Base-by-base conservation (phyloP, 2,888 invertebrate species). In the Seladonia tumulorum region DNA sequence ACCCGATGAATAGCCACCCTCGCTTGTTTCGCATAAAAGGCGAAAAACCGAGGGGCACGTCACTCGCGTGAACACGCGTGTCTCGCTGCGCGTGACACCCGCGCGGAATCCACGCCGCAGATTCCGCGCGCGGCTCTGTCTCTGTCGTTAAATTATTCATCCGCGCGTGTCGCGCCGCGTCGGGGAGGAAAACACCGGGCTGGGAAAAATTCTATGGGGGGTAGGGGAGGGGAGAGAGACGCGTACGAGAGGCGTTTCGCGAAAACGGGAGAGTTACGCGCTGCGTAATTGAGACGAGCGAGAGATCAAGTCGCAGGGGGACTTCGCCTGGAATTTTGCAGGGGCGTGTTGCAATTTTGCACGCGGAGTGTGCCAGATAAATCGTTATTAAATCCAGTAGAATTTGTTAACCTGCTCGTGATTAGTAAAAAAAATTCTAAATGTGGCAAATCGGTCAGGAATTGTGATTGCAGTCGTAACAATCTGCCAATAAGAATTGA, bases 1-100 rank as follows among this genome's bases (percentile, higher is more conserved):
- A 53, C 72, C 85, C 89, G 82, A 88, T 87, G 79, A 77, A 81
- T 45, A 53, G 76, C 70, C 76, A 82, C 68, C 87, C 89, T 63
- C 57, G 73, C 70, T 45, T 22, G 91, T 88, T 88, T 80, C 86
- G 84, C 86, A 85, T 90, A 90, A 90, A 90, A 90, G 85, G 86
- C 87, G 88, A 90, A 90, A 90, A 90, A 90, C 82, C 88, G 87
- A 83, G 89, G 90, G 90, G 91, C 89, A 85, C 91, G 92, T 92
- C 92, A 92, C 90, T 92, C 91, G 90, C 86, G 87, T 79, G 90
- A 87, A 86, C 90, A 89, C 89, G 91, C 81, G 89, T 80, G 82
- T 89, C 83, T 86, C 84, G 83, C 63, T 71, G 82, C 60, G 25
- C 60, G 60, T 60, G 60, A 60, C 82, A 82, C 57, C 63, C 63